Evolutionary conservation across 2,888 invertebrate species (phyloP), one percentile per base, ranked within the genome.

Genomic region (Dyspetes luteomarginatus): DNA sequence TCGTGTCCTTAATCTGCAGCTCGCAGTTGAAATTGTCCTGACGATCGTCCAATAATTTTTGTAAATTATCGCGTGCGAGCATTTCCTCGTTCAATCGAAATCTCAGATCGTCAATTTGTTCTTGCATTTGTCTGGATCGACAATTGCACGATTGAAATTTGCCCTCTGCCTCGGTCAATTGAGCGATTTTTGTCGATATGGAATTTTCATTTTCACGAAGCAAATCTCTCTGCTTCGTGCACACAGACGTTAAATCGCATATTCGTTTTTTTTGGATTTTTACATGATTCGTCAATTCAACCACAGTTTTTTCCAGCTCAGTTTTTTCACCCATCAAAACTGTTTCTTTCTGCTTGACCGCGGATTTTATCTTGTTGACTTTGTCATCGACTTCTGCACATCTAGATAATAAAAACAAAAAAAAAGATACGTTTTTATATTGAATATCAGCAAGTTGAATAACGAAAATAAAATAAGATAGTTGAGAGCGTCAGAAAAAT

Each of bases 1-100:
- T 88, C 69, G 88, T 87, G 15, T 89, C 87, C 65, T 89, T 89
- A 22, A 88, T 85, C 62, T 85, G 86, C 19, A 87, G 55, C 72
- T 84, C 82, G 73, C 86, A 88, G 55, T 55, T 81, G 73, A 82
- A 83, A 64, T 84, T 86, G 19, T 88, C 87, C 60, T 80, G 85
- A 12, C 77, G 77, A 45, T 82, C 72, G 52, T 85, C 84, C 50
- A 88, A 68, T 69, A 86, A 85, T 17, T 84, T 74, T 75, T 85
- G 84, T 17, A 89, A 78, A 19, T 81, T 73, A 15, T 84, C 41
- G 43, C 86, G 83, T 15, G 67, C 58, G 4, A 77, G 73, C 15
- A 56, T 65, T 69, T 85, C 84, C 43, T 88, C 81, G 2, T 77
- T 75, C 50, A 86, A 79, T 26, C 83, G 84, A 69, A 65, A 71